These are phyloP conservation scores for Dendrocincla tyrannina DNA, from an alignment of 2,797 vertebrate species.

Conservation along the genomic window DNA sequence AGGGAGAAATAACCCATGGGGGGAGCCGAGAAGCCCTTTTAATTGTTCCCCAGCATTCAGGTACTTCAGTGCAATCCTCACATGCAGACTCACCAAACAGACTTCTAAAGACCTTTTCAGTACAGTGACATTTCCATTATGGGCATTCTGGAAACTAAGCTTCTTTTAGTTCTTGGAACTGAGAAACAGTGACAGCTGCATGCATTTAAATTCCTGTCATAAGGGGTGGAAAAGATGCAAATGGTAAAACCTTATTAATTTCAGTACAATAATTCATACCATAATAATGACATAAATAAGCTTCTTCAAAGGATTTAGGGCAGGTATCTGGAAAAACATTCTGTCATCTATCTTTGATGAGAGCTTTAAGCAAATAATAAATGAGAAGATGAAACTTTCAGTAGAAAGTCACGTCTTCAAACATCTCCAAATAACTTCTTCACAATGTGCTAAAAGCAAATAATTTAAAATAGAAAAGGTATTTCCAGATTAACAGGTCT, in stretches of 20 bases:
- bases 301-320: slow-evolving; percentile 42
- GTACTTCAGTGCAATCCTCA: background rate
- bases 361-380: slow-evolving; percentile 64
- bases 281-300: slow-evolving; percentile 58
- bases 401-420: background rate
- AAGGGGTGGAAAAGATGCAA: slow-evolving; percentile 26
- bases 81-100: background rate
- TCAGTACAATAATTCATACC: slow-evolving; percentile 33
- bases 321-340: slow-evolving; percentile 15
- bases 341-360: slow-evolving; percentile 54
- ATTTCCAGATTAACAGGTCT: slow-evolving; percentile 31
- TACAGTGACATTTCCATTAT: slow-evolving; percentile 28
- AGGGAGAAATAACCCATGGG: background rate
- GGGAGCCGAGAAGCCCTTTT: background rate
- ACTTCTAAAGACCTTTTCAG: background rate
- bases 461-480: slow-evolving; percentile 14
- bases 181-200: slow-evolving; percentile 42
- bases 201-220: slow-evolving; percentile 1
- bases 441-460: slow-evolving; percentile 20
- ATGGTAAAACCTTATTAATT: slow-evolving; percentile 32
- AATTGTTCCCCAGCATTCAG: background rate
- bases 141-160: slow-evolving; percentile 36
- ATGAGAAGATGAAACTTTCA: slow-evolving; percentile 35
- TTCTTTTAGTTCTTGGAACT: slow-evolving; percentile 26
- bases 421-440: background rate